Evolutionary conservation across 2,113 vertebrate species (phyloP).

Genomic region (Polyodon spathula): DNA sequence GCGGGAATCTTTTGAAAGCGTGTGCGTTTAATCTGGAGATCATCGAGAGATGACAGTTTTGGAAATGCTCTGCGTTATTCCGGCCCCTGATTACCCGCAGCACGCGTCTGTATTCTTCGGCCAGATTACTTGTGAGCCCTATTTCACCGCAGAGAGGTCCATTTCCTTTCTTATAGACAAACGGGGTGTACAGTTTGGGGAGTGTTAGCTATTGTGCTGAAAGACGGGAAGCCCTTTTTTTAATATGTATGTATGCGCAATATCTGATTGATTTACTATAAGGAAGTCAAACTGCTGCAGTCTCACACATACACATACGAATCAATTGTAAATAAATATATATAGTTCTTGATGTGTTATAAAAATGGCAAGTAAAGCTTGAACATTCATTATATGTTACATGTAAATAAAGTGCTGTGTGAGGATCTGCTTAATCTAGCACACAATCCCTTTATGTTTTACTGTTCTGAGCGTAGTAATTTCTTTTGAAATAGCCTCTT

Average conservation of each 20-base stretch:
- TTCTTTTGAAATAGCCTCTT: background rate
- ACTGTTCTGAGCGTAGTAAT: background rate
- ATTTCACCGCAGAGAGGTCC: slow-evolving; percentile 78
- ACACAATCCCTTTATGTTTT: background rate
- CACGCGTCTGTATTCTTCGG: slow-evolving; percentile 69
- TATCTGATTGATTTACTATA: slow-evolving; percentile 62
- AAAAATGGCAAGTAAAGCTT: background rate
- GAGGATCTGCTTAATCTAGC: background rate
- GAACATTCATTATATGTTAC: background rate
- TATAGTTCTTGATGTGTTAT: background rate
- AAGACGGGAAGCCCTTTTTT: slow-evolving; percentile 67
- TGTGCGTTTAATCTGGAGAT: slow-evolving; percentile 29
- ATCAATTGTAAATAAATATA: slow-evolving; percentile 9
- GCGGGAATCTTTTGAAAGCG: background rate
- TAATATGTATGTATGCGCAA: slow-evolving; percentile 66
- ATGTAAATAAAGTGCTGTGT: background rate
- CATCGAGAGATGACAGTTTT: slow-evolving; percentile 42
- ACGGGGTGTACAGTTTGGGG: slow-evolving; percentile 53
- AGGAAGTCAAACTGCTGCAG: slow-evolving; percentile 58
- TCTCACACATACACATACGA: slow-evolving; percentile 17
- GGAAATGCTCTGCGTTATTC: slow-evolving; percentile 46
- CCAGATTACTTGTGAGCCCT: slow-evolving; percentile 71
- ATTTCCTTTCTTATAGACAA: slow-evolving; percentile 79
- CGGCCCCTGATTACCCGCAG: slow-evolving; percentile 54
- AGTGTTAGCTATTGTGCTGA: slow-evolving; percentile 55